phyloP scores from a whole-genome alignment of 2,797 vertebrate species.

The Centropyge bicolor region DNA sequence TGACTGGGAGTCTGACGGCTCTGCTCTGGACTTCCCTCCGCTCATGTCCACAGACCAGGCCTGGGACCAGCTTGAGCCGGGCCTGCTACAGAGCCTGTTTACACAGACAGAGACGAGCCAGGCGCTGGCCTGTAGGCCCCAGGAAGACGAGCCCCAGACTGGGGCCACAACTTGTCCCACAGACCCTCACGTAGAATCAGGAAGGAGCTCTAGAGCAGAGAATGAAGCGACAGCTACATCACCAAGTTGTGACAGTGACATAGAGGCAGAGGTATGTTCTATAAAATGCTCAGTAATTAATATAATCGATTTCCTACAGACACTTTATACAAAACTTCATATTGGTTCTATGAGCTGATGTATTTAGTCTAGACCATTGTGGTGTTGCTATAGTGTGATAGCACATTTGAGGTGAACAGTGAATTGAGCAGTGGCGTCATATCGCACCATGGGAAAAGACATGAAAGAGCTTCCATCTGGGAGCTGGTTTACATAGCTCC shows the following conservation, averaged over 20 bases:
- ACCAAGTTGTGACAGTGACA: conserved; percentile 40
- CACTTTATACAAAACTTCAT: not conserved
- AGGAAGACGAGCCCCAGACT: conserved; percentile 24
- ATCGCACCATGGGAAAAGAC: conserved; percentile 1
- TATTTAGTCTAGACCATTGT: not conserved
- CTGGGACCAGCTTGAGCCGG: conserved; percentile 85
- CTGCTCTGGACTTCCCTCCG: conserved; percentile 73
- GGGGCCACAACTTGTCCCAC: conserved; percentile 33
- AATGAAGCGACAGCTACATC: conserved; percentile 47
- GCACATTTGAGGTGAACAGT: not conserved
- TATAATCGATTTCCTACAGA: not conserved
- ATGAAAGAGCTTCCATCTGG: conserved; percentile 14
- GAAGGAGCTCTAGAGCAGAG: conserved; percentile 46
- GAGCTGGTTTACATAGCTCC: conserved; percentile 14
- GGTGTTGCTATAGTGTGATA: not conserved
- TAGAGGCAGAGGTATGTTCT: conserved; percentile 74
- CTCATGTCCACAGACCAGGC: conserved; percentile 67
- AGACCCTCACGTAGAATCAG: conserved; percentile 47
- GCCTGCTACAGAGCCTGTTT: conserved; percentile 83
- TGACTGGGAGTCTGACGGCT: conserved; percentile 87
- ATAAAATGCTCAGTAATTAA: conserved; percentile 8
- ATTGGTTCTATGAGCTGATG: not conserved
- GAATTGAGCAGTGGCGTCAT: not conserved
- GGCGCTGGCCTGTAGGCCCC: conserved; percentile 32
- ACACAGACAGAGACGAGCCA: conserved; percentile 61